These are phyloP conservation scores for Callimorpha dominula DNA, from an alignment of 2,888 invertebrate genomes.

Conservation along the genomic window DNA sequence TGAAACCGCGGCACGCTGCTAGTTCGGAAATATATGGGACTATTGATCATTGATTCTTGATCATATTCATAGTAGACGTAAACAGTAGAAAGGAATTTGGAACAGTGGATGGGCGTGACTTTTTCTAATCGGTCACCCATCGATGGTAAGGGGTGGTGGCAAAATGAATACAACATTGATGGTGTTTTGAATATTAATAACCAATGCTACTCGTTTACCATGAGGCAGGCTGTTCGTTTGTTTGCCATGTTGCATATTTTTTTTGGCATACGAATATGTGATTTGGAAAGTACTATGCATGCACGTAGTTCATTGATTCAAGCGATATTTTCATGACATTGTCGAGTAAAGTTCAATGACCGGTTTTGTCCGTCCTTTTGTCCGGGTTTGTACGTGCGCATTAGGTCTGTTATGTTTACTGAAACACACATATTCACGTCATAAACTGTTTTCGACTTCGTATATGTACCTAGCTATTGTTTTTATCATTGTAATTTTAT, in stretches of 20 bases:
- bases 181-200: too few species aligned
- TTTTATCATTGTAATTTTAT: not conserved
- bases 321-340: slow-evolving; percentile 44
- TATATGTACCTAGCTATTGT: slow-evolving; percentile 2
- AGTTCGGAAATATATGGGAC: too few species aligned
- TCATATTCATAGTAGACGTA: too few species aligned
- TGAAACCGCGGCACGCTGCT: too few species aligned
- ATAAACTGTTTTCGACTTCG: slow-evolving; percentile 9
- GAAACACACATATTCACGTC: slow-evolving; percentile 10
- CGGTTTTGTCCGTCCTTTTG: slow-evolving; percentile 48
- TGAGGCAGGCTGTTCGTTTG: too few species aligned
- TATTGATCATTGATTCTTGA: too few species aligned
- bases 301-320: slow-evolving; percentile 10
- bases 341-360: slow-evolving; percentile 39
- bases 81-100: not conserved
- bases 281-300: not conserved
- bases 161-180: too few species aligned
- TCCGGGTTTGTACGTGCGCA: slow-evolving; percentile 24
- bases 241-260: too few species aligned
- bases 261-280: too few species aligned
- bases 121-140: not conserved
- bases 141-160: too few species aligned
- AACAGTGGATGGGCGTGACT: not conserved
- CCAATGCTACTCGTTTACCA: too few species aligned
- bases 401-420: slow-evolving; percentile 10